A percentile compares a stretch with the other conserved stretches of the same genome.
Evolutionary conservation across 2,113 vertebrate species (phyloP).

Genomic region (Scortum barcoo): DNA sequence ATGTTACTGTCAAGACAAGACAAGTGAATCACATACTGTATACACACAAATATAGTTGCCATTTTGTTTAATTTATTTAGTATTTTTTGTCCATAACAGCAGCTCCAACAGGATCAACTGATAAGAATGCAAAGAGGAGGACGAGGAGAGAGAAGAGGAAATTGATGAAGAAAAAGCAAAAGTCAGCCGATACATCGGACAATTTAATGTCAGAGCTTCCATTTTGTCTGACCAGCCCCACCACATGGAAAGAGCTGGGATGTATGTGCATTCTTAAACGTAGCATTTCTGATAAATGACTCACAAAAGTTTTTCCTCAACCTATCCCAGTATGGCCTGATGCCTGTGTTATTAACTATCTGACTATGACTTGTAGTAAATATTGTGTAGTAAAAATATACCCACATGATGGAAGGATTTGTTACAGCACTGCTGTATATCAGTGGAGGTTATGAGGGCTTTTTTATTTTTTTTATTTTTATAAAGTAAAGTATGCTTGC

Average conservation of each 20-base stretch:
- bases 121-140: slow-evolving; percentile 68
- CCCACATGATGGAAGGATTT: neutral
- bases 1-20: neutral
- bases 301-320: neutral
- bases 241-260: slow-evolving; percentile 84
- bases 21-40: too few relatives aligned
- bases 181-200: slow-evolving; percentile 17
- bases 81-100: slow-evolving; percentile 16
- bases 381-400: neutral
- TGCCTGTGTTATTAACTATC: neutral
- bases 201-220: slow-evolving; percentile 87
- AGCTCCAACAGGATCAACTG: slow-evolving; percentile 43
- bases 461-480: too few relatives aligned
- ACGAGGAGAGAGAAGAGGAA: slow-evolving; percentile 64
- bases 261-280: slow-evolving; percentile 47
- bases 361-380: neutral
- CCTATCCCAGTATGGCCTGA: neutral
- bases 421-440: neutral
- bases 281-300: neutral
- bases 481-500: neutral
- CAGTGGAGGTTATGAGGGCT: too few relatives aligned
- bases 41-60: too few relatives aligned
- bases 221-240: slow-evolving; percentile 85
- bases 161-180: slow-evolving; percentile 61
- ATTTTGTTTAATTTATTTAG: too few relatives aligned